Conservation (phyloP, 2,797 vertebrate species). For the Coranthus polyacanthus region DNA sequence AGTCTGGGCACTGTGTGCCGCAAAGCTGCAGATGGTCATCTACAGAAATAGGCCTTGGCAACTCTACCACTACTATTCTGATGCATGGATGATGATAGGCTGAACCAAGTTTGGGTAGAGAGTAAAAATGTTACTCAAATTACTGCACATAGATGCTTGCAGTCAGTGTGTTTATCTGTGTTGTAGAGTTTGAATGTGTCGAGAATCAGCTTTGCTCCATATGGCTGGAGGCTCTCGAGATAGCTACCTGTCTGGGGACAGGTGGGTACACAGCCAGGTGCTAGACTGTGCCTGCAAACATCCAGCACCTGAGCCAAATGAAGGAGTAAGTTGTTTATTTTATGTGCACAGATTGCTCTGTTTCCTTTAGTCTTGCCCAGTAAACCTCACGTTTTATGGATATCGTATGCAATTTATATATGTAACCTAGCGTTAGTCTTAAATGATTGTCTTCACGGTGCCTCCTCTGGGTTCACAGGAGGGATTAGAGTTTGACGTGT, state of each 20-base stretch:
- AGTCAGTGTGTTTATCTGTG: conserved; percentile 28
- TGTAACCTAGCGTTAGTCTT: conserved; percentile 1
- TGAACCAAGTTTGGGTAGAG: conserved; percentile 39
- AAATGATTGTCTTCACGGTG: conserved; percentile 20
- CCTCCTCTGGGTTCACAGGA: conserved; percentile 23
- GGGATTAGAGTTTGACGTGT: conserved; percentile 21
- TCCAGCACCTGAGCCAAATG: conserved; percentile 21
- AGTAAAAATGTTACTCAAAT: conserved; percentile 45
- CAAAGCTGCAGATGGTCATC: conserved; percentile 74
- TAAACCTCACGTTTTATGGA: conserved; percentile 20
- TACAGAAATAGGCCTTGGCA: conserved; percentile 75
- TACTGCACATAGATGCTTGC: conserved; percentile 20
- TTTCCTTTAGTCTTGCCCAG: conserved; percentile 19
- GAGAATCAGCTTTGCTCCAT: conserved; percentile 31
- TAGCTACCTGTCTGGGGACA: conserved; percentile 29
- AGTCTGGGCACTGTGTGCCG: conserved; percentile 62
- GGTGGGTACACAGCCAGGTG: conserved; percentile 47
- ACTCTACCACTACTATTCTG: conserved; percentile 58
- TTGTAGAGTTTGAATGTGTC: conserved; percentile 21
- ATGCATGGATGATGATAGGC: conserved; percentile 54
- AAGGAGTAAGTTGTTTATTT: conserved; percentile 45
- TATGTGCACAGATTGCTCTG: conserved; percentile 9
- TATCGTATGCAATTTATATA: conserved; percentile 4
- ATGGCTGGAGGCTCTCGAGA: conserved; percentile 19
- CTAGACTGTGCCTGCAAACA: conserved; percentile 37